These are phyloP conservation scores for Cotesia chilonis DNA, from an alignment of 1,140 invertebrate genomes.

Conservation along the genomic window DNA sequence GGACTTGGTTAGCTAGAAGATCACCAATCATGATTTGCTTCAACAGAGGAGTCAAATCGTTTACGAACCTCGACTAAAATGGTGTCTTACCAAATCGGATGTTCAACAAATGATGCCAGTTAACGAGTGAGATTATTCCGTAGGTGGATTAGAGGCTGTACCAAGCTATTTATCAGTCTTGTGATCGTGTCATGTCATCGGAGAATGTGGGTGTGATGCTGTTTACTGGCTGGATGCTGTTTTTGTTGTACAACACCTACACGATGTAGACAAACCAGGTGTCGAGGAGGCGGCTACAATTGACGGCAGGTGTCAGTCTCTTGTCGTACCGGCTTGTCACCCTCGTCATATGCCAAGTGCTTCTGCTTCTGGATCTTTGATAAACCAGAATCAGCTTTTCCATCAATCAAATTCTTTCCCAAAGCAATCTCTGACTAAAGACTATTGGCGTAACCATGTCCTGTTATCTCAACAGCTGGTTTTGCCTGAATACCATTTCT, in stretches of 20 bases:
- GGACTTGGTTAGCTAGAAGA: too few relatives aligned
- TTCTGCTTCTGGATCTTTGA: not conserved
- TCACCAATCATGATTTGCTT: too few relatives aligned
- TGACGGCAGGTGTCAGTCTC: conserved; percentile 40
- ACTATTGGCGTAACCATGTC: conserved; percentile 37
- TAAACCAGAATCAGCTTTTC: too few relatives aligned
- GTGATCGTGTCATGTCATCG: conserved; percentile 61
- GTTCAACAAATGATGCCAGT: not conserved
- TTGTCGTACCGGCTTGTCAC: conserved; percentile 29
- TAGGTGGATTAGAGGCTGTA: conserved; percentile 36
- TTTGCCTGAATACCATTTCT: not conserved
- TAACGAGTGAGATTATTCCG: conserved; percentile 11
- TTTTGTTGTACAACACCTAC: conserved; percentile 37
- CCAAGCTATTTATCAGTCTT: conserved; percentile 50
- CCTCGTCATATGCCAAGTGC: conserved; percentile 9
- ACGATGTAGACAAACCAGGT: conserved; percentile 41
- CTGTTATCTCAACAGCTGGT: conserved; percentile 61
- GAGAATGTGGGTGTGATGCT: conserved; percentile 63
- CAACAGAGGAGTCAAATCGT: too few relatives aligned
- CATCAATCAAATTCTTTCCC: too few relatives aligned
- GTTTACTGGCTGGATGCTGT: too few relatives aligned
- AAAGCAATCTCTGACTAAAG: not conserved
- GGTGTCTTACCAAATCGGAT: too few relatives aligned
- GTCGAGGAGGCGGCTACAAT: conserved; percentile 54
- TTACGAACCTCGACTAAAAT: too few relatives aligned